phyloP scores from a whole-genome alignment of 2,888 invertebrate genomes.

The Leucophenga maculata region DNA sequence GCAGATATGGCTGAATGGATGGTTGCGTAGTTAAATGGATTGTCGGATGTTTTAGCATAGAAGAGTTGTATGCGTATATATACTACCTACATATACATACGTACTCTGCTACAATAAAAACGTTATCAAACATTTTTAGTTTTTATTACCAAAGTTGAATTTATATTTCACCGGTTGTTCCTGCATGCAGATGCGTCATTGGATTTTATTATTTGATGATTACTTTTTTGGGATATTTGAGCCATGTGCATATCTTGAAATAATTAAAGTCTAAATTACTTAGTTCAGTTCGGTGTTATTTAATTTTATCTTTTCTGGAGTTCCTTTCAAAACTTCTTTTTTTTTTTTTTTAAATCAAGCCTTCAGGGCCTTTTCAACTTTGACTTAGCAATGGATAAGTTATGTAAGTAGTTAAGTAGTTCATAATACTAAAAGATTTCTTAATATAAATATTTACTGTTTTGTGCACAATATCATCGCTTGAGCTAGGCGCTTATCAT shows the following conservation, averaged over 20 bases:
- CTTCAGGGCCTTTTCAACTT: no score
- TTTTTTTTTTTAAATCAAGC: no score
- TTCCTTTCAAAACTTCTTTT: no score
- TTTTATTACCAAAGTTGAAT: conserved; percentile 50
- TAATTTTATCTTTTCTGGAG: not conserved
- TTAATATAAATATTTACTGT: no score
- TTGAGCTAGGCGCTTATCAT: no score
- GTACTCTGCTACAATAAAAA: conserved; percentile 31
- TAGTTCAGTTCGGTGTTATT: not conserved
- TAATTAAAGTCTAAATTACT: not conserved
- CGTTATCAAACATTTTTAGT: conserved; percentile 49
- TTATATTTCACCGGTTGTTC: conserved; percentile 27
- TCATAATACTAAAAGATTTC: no score
- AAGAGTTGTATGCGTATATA: not conserved
- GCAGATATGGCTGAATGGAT: conserved; percentile 15
- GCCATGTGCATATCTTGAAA: not conserved
- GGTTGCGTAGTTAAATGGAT: not conserved
- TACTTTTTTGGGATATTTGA: not conserved
- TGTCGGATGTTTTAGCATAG: not conserved
- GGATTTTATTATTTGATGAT: no score
- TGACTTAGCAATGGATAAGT: no score
- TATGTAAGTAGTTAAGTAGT: no score
- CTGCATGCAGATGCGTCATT: conserved; percentile 18
- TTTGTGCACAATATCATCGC: no score
- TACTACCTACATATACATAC: not conserved